Evolutionary conservation across 53 echinoderm and acorn worm species (phyloP).

Genomic region (Patiria pectinifera): DNA sequence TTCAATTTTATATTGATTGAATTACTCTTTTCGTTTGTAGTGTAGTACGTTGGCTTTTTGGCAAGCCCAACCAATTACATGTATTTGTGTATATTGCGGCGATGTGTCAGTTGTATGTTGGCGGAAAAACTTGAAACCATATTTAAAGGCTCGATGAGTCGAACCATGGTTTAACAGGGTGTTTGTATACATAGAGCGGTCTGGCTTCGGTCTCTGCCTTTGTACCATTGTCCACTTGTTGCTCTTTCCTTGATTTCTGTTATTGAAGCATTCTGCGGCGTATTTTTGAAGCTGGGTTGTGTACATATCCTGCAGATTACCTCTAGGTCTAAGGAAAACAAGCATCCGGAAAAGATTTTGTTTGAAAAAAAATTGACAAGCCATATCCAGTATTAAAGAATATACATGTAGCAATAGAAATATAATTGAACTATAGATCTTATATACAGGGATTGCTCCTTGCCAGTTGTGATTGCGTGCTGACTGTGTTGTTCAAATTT

Average conservation of each 20-base stretch:
- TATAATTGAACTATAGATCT: background rate
- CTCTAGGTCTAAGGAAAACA: conserved; percentile 51
- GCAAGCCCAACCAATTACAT: no score
- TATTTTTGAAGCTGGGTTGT: conserved; percentile 53
- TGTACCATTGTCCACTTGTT: conserved; percentile 59
- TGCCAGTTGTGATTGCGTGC: background rate
- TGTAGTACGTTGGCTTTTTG: no score
- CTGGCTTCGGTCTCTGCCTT: conserved; percentile 52
- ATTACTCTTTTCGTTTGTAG: background rate
- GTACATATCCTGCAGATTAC: conserved; percentile 66
- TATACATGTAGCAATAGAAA: no score
- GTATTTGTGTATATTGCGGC: no score
- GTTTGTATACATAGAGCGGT: conserved; percentile 56
- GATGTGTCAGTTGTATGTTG: background rate
- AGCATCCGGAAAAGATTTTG: conserved; percentile 30
- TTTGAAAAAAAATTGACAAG: background rate
- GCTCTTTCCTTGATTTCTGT: conserved; percentile 58
- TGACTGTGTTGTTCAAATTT: background rate
- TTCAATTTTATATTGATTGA: background rate
- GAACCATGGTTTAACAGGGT: conserved; percentile 36
- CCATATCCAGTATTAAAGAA: conserved; percentile 1
- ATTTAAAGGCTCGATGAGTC: background rate
- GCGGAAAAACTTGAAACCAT: background rate
- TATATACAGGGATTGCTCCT: conserved; percentile 28
- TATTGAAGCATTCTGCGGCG: conserved; percentile 20